Conservation (phyloP, 2,797 vertebrate genomes). For the Ambastaia sidthimunki region DNA sequence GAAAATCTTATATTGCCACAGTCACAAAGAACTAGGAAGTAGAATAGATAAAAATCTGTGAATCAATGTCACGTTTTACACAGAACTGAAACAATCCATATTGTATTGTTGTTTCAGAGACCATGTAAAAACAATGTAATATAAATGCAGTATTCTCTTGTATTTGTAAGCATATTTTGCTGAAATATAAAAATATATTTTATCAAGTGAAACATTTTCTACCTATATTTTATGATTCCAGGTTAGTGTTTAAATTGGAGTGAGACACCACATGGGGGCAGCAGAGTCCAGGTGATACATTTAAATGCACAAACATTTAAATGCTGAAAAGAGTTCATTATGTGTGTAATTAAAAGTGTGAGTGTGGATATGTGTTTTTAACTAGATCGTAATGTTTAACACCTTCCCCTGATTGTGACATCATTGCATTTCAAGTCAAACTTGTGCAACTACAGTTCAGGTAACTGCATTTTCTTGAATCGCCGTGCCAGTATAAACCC, state of each 20-base stretch:
- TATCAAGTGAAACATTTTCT: slow-evolving; percentile 44
- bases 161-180: slow-evolving; percentile 72
- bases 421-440: slow-evolving; percentile 8
- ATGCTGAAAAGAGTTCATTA: slow-evolving; percentile 19
- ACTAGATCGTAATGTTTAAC: slow-evolving; percentile 11
- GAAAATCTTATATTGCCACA: background rate
- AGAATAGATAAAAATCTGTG: slow-evolving; percentile 9
- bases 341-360: slow-evolving; percentile 13
- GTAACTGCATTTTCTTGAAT: background rate
- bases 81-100: background rate
- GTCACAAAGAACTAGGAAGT: background rate
- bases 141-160: slow-evolving; percentile 68
- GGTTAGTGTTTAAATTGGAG: too few species aligned
- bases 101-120: slow-evolving; percentile 18
- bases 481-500: background rate
- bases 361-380: slow-evolving; percentile 27
- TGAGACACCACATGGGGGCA: slow-evolving; percentile 74
- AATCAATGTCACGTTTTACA: background rate
- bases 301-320: background rate
- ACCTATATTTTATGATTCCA: background rate
- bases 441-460: background rate
- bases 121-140: background rate
- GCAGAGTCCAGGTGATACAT: slow-evolving; percentile 59
- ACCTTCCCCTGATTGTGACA: slow-evolving; percentile 16
- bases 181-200: slow-evolving; percentile 72